These are phyloP conservation scores for Clavelina lepadiformis DNA, from an alignment of 23 tunicate genomes.

Conservation along the genomic window DNA sequence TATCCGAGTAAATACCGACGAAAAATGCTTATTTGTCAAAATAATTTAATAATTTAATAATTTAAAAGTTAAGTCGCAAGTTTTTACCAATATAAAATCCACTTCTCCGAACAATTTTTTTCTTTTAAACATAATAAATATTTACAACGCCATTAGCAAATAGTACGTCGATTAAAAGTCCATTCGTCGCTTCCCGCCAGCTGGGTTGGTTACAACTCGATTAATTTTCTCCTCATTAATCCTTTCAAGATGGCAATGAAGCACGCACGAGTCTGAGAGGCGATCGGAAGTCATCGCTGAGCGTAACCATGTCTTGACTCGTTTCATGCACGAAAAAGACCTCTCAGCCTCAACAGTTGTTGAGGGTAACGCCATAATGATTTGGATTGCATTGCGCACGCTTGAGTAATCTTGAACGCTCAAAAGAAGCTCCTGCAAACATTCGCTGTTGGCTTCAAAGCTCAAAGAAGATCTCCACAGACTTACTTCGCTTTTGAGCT, in stretches of 20 bases:
- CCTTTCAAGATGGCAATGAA: constrained; percentile 8
- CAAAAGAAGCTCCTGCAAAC: constrained; percentile 18
- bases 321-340: constrained; percentile 20
- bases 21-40: background rate
- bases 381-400: constrained; percentile 9
- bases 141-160: constrained; percentile 4
- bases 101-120: constrained; percentile 10
- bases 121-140: constrained; percentile 1
- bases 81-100: constrained; percentile 1
- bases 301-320: constrained; percentile 7
- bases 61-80: background rate
- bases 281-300: constrained; percentile 8
- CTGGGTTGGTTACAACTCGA: constrained; percentile 4
- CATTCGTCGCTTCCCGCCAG: constrained; percentile 5
- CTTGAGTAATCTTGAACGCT: constrained; percentile 13
- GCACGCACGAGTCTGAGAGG: constrained; percentile 5
- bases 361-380: constrained; percentile 11
- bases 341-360: constrained; percentile 15
- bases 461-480: background rate
- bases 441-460: constrained; percentile 11
- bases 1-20: too few species aligned
- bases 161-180: constrained; percentile 8
- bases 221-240: constrained; percentile 11
- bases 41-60: constrained; percentile 3
- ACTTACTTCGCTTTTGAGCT: constrained; percentile 7